Base-by-base conservation (phyloP, 1,140 invertebrate species). In the Drosophila malerkotliana region DNA sequence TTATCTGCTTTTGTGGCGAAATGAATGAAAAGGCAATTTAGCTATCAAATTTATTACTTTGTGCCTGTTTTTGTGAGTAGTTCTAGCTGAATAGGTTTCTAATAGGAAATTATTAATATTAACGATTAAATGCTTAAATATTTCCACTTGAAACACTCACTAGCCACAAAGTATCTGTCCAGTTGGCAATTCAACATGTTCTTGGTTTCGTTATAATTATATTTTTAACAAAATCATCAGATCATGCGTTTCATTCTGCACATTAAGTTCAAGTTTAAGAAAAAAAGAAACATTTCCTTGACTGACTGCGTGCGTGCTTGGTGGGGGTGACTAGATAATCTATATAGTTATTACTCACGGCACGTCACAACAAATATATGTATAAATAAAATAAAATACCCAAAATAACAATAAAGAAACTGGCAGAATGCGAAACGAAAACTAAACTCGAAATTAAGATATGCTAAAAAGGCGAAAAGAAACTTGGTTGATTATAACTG, bases 261-360 rank as follows among this genome's bases (percentile, higher is more conserved):
- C 63, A 18, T 67, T 68, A 54, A 68, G 44, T 21, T 53, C 14
- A 64, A 53, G 48, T 53, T 66, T 66, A 28, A 37, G n/a, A 47
- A 39, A 15, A 21, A 21, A 2, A 39, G 15, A 18, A 18, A 18
- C 9, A 39, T 69, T 69, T 68, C 62, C 82, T 85, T 63, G 81
- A 79, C 60, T 37, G 60, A 71, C 56, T 26, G 4, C 66, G 74
- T 85, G 81, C 73, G 77, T 84, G 81, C 81, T 66, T 26, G 18
- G 4, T 26, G 26, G 4, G 26, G 26, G 26, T 26, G 26, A 7
- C 64, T 39, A 55, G 63, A 48, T 69, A 57, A 82, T 82, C 81
- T 79, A 72, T 83, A 81, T 82, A 85, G 64, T 85, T 85, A 87
- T 82, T 82, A 85, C 82, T 82, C 82, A 85, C 71, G 82, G 74